Percentiles rank a stretch among this genome's conserved stretches.
Evolutionary conservation across 2,797 vertebrate species (phyloP).

Genomic region (Apogon talboti): DNA sequence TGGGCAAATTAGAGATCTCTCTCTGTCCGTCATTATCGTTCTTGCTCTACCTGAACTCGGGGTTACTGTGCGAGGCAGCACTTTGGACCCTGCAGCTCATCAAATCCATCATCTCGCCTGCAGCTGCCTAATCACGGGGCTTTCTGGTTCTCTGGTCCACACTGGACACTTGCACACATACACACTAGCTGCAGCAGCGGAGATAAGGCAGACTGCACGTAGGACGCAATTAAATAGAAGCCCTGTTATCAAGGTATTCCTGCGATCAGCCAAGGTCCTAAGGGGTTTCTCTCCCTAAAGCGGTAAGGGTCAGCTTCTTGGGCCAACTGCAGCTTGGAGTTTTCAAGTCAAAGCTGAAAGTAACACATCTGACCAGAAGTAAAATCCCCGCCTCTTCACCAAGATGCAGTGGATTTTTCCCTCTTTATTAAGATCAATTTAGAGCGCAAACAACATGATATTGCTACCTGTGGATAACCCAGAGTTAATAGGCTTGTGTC

Average conservation of each 20-base stretch:
- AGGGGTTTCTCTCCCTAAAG: constrained; percentile 72
- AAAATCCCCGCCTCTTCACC: constrained; percentile 13
- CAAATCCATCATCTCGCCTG: constrained; percentile 79
- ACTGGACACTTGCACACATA: constrained; percentile 62
- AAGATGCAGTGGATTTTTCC: constrained; percentile 37
- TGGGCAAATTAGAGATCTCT: constrained; percentile 73
- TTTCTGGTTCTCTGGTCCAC: constrained; percentile 60
- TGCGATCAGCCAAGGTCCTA: constrained; percentile 77
- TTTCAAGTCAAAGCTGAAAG: constrained; percentile 52
- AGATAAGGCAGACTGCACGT: constrained; percentile 81
- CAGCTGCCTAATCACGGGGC: constrained; percentile 73
- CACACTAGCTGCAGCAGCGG: constrained; percentile 72
- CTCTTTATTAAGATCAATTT: constrained; percentile 18
- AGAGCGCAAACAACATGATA: constrained; percentile 26
- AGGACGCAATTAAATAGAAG: constrained; percentile 83
- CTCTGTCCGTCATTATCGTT: constrained; percentile 66
- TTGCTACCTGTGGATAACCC: constrained; percentile 9
- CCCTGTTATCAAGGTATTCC: constrained; percentile 72
- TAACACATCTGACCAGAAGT: constrained; percentile 49
- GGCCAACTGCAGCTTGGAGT: constrained; percentile 52
- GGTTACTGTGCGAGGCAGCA: constrained; percentile 61
- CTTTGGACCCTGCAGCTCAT: constrained; percentile 75
- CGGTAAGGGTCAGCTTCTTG: constrained; percentile 62
- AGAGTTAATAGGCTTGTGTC: not conserved
- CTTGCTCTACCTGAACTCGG: constrained; percentile 73